Percentiles rank a stretch among this genome's conserved stretches.
These are phyloP conservation scores for Phylloscopus trochiloides DNA, from an alignment of 2,113 vertebrate species.

Conservation along the genomic window DNA sequence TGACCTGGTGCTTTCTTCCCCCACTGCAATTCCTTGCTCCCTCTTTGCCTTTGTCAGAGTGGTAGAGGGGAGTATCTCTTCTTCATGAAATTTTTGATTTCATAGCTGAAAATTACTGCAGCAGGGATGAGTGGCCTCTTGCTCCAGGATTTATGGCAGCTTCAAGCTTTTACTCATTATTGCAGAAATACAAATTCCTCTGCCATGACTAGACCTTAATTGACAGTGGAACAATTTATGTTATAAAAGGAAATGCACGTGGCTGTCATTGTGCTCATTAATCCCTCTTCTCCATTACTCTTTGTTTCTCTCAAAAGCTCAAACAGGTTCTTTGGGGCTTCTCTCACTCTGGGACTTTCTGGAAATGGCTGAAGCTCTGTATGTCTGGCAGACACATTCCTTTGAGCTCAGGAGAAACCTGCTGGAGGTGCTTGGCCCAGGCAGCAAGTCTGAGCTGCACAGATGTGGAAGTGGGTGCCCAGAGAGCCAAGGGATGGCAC, in stretches of 20 bases:
- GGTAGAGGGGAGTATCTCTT: not conserved
- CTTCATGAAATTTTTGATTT: not conserved
- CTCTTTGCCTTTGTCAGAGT: not conserved
- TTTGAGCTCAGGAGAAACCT: not conserved
- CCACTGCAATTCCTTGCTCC: not conserved
- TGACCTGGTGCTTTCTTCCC: not conserved
- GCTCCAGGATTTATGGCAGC: not conserved
- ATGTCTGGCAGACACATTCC: rapidly evolving
- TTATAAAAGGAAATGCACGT: not conserved
- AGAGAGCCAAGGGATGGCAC: not conserved
- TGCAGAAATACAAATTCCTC: not conserved
- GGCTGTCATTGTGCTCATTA: not conserved
- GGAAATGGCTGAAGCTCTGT: not conserved
- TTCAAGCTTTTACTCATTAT: not conserved
- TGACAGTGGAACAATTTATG: not conserved
- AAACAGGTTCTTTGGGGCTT: not conserved
- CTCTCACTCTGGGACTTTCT: not conserved
- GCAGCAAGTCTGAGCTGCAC: not conserved
- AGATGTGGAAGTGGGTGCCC: not conserved
- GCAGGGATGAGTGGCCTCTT: not conserved
- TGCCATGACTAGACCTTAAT: not conserved
- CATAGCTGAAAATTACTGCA: not conserved
- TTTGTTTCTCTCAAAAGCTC: not conserved
- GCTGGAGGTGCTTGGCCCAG: not conserved
- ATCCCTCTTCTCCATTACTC: not conserved